These are phyloP conservation scores for Acleris holmiana DNA, from an alignment of 2,888 invertebrate species.

Conservation along the genomic window DNA sequence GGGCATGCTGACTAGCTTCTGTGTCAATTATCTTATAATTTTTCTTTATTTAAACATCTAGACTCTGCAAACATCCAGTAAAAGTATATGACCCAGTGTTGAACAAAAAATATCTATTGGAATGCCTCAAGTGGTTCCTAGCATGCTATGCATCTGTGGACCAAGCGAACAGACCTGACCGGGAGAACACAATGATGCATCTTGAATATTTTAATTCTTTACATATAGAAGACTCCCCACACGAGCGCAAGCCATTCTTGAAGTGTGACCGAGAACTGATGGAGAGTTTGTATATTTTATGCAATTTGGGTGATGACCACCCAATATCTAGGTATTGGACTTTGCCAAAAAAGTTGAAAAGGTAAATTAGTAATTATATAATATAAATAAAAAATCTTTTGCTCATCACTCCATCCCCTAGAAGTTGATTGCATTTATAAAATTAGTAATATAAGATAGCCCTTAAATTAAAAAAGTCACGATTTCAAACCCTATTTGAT, in stretches of 20 bases:
- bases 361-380: constrained; percentile 59
- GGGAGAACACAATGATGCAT: background rate
- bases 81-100: constrained; percentile 87
- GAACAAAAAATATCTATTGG: constrained; percentile 88
- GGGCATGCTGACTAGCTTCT: too few relatives aligned
- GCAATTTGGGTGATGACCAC: constrained; percentile 86
- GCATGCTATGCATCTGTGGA: constrained; percentile 82
- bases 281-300: constrained; percentile 87
- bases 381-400: too few relatives aligned
- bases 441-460: too few relatives aligned
- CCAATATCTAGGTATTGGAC: constrained; percentile 81
- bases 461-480: too few relatives aligned
- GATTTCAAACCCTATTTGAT: too few relatives aligned
- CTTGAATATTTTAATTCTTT: background rate
- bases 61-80: constrained; percentile 84
- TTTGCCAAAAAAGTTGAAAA: constrained; percentile 69
- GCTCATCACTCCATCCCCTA: too few relatives aligned
- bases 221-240: constrained; percentile 1
- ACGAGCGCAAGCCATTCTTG: constrained; percentile 40
- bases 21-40: background rate
- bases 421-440: background rate
- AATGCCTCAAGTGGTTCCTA: constrained; percentile 88
- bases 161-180: constrained; percentile 7
- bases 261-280: constrained; percentile 78
- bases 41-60: constrained; percentile 47